Conservation (phyloP, 2,888 invertebrate species). For the Xestia ashworthii region DNA sequence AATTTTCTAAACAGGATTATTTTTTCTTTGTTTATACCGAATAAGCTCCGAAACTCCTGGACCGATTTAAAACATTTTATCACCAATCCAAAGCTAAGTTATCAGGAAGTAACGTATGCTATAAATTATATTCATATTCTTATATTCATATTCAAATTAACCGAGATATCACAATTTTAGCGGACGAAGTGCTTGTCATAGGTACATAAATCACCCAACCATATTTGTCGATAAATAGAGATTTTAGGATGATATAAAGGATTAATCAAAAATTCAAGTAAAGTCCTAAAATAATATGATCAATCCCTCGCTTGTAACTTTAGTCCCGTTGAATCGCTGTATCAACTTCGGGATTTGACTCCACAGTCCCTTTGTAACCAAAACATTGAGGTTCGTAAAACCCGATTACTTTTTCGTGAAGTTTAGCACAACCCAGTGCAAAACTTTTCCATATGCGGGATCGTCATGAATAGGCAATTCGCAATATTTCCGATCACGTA, state of each 20-base stretch:
- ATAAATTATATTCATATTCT: no score
- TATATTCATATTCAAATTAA: no score
- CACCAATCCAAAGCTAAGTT: no score
- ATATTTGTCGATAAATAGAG: neutral
- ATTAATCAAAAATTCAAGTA: slow-evolving; percentile 4
- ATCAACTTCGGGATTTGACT: slow-evolving; percentile 21
- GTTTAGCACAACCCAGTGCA: slow-evolving; percentile 67
- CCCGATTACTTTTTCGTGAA: slow-evolving; percentile 64
- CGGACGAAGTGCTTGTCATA: no score
- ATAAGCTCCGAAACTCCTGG: no score
- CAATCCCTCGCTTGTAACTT: slow-evolving; percentile 4
- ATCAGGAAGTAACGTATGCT: no score
- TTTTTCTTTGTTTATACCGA: no score
- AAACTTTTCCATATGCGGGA: slow-evolving; percentile 78
- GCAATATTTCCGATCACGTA: slow-evolving; percentile 85
- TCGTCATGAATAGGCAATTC: slow-evolving; percentile 86
- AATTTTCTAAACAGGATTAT: no score
- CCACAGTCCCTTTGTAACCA: slow-evolving; percentile 28
- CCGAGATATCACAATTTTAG: no score
- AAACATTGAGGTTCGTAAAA: slow-evolving; percentile 52
- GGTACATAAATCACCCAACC: neutral
- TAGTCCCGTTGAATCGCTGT: slow-evolving; percentile 35
- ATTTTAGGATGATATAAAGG: neutral
- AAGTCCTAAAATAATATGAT: slow-evolving; percentile 12
- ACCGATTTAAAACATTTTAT: no score